Conservation (phyloP, 92 coral and sea anemone species). For the Epizoanthus rinbou region DNA sequence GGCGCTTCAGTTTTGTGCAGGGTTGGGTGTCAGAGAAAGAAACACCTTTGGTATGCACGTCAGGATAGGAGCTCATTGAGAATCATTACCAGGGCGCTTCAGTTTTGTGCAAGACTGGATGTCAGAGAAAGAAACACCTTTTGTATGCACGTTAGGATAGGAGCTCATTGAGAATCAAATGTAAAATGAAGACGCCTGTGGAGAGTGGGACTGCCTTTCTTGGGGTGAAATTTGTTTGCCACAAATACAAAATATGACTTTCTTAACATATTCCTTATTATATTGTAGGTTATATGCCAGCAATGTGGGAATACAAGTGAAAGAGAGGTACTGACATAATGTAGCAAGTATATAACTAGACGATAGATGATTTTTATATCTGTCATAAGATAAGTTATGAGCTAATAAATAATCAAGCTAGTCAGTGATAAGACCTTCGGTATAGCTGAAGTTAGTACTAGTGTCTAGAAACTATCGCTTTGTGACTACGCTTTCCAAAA, state of each 20-base stretch:
- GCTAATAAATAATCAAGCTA: too few species aligned
- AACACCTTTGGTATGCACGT: constrained; percentile 29
- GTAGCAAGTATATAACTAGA: background rate
- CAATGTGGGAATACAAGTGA: constrained; percentile 79
- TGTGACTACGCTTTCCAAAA: too few species aligned
- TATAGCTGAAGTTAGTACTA: too few species aligned
- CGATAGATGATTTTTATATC: background rate
- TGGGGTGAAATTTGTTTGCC: too few species aligned
- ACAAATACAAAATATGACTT: too few species aligned
- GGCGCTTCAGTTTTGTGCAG: constrained; percentile 57
- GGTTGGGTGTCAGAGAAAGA: too few species aligned
- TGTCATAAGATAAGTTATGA: background rate
- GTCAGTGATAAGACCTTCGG: too few species aligned
- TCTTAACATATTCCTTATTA: background rate
- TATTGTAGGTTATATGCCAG: constrained; percentile 71
- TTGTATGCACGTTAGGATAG: constrained; percentile 60
- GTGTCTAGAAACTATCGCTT: too few species aligned
- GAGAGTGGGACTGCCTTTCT: too few species aligned
- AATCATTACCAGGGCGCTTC: constrained; percentile 66
- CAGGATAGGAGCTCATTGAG: constrained; percentile 68
- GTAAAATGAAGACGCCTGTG: too few species aligned
- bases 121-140: constrained; percentile 54
- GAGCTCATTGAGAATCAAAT: constrained; percentile 52
- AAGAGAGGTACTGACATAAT: constrained; percentile 66
- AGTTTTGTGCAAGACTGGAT: too few species aligned